phyloP scores from a whole-genome alignment of 2,888 invertebrate genomes.

The Orthosia cruda region DNA sequence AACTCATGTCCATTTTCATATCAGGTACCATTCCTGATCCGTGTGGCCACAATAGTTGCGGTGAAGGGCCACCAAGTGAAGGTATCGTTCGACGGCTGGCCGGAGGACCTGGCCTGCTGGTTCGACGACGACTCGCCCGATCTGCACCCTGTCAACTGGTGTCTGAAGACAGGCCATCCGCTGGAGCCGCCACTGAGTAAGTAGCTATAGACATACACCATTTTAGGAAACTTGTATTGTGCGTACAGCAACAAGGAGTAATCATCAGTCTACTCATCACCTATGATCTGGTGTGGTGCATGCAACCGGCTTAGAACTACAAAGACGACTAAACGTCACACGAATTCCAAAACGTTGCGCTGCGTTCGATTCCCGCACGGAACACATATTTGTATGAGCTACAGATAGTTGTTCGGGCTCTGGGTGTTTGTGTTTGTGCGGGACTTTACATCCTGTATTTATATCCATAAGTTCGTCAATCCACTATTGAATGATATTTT shows the following conservation, averaged over 20 bases:
- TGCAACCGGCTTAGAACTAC: too few species aligned
- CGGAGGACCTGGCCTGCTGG: constrained; percentile 96
- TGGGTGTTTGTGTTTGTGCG: too few species aligned
- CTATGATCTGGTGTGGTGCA: too few species aligned
- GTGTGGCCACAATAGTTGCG: constrained; percentile 96
- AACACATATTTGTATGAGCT: too few species aligned
- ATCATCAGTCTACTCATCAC: background rate
- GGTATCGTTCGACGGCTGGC: constrained; percentile 98
- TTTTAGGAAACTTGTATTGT: background rate
- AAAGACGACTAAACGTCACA: too few species aligned
- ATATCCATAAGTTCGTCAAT: background rate
- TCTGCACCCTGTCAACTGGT: constrained; percentile 98
- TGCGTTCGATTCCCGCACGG: too few species aligned
- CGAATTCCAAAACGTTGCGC: too few species aligned
- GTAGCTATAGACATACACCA: constrained; percentile 72
- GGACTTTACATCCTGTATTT: too few species aligned
- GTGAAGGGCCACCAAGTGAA: constrained; percentile 95
- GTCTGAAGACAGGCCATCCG: constrained; percentile 96
- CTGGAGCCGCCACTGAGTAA: constrained; percentile 96
- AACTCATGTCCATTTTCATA: background rate
- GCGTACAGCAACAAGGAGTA: background rate
- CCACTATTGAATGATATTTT: background rate
- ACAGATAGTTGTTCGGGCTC: too few species aligned
- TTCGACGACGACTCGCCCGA: constrained; percentile 97
- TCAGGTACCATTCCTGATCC: constrained; percentile 95